phyloP scores from a whole-genome alignment of 2,888 invertebrate genomes.

The Bimastos eiseni region DNA sequence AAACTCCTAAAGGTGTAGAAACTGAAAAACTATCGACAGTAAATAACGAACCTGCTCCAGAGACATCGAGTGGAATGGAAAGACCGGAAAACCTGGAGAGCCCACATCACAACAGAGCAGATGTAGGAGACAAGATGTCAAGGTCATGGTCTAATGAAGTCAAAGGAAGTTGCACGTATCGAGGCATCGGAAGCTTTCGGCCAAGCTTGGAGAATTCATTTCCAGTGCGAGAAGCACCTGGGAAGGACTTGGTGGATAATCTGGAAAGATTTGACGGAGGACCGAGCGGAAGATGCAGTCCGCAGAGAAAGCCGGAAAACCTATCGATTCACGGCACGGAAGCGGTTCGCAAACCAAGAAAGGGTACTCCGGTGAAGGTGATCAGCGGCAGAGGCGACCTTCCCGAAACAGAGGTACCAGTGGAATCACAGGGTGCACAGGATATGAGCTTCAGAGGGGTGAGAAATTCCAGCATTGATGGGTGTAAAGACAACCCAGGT shows the following conservation, averaged over 20 bases:
- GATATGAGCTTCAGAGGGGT: not conserved
- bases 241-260: not conserved
- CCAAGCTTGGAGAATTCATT: not conserved
- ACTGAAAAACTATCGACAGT: not conserved
- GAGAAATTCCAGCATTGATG: not conserved
- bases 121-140: not conserved
- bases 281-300: not conserved
- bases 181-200: not conserved
- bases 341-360: slow-evolving; percentile 38
- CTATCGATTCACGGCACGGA: not conserved
- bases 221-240: not conserved
- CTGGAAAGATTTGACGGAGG: not conserved
- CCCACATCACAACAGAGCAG: not conserved
- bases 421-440: not conserved
- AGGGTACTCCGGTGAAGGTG: slow-evolving; percentile 42
- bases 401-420: not conserved
- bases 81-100: not conserved
- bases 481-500: not conserved
- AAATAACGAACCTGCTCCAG: not conserved
- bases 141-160: not conserved
- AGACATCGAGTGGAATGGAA: not conserved
- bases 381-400: not conserved
- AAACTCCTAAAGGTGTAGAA: not conserved
- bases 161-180: not conserved
- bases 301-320: slow-evolving; percentile 7